Evolutionary conservation across 1,140 invertebrate species (phyloP).

Genomic region (Hypothenemus hampei): DNA sequence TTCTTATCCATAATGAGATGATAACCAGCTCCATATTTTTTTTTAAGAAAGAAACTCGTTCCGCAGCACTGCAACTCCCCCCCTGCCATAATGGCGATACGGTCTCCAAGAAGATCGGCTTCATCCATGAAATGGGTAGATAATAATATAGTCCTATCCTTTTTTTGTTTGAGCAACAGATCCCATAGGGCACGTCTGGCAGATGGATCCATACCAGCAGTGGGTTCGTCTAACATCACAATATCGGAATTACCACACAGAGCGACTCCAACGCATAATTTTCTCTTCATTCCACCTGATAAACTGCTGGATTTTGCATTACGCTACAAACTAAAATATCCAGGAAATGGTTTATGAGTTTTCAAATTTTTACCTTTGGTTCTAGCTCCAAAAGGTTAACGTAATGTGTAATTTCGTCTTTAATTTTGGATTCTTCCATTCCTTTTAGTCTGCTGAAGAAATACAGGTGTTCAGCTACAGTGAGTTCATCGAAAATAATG

Average conservation of each 20-base stretch:
- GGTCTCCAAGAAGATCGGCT: slow-evolving; percentile 89
- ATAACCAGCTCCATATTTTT: slow-evolving; percentile 72
- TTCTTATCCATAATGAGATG: slow-evolving; percentile 52
- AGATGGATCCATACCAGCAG: slow-evolving; percentile 92
- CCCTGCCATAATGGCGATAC: slow-evolving; percentile 84
- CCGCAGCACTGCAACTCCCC: slow-evolving; percentile 81
- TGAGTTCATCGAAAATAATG: slow-evolving; percentile 86
- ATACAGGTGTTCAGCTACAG: slow-evolving; percentile 82
- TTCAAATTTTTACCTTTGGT: slow-evolving; percentile 52
- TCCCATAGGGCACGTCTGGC: slow-evolving; percentile 88
- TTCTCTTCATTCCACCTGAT: slow-evolving; percentile 82
- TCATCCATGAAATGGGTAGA: slow-evolving; percentile 99
- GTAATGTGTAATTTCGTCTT: slow-evolving; percentile 56
- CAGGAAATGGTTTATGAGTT: too few relatives aligned
- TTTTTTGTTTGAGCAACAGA: slow-evolving; percentile 58
- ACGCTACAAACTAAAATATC: slow-evolving; percentile 25
- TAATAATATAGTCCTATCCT: slow-evolving; percentile 71
- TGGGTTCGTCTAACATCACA: slow-evolving; percentile 89
- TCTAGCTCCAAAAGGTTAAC: slow-evolving; percentile 63
- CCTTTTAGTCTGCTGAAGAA: slow-evolving; percentile 81
- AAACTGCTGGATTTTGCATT: slow-evolving; percentile 56
- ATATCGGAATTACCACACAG: slow-evolving; percentile 62
- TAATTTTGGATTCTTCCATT: slow-evolving; percentile 51
- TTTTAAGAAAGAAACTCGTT: slow-evolving; percentile 82
- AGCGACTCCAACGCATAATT: slow-evolving; percentile 74